A percentile compares a stretch with the other conserved stretches of the same genome.
These are phyloP conservation scores for Menura novaehollandiae DNA, from an alignment of 2,113 vertebrate genomes.

Conservation along the genomic window DNA sequence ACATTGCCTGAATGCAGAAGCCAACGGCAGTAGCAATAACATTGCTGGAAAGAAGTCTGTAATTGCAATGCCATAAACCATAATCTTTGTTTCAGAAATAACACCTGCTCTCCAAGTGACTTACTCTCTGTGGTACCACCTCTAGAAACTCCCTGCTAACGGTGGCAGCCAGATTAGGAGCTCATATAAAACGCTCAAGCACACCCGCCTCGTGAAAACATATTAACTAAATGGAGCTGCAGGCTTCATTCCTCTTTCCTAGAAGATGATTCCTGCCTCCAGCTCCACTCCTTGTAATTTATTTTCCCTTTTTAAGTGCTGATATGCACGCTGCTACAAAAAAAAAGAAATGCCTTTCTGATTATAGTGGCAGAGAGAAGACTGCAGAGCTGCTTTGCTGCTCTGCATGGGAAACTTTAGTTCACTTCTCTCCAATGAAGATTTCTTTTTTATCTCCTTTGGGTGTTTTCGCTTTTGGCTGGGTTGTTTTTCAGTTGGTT, in stretches of 20 bases:
- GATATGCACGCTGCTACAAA: constrained; percentile 25
- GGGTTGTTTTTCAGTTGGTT: not conserved
- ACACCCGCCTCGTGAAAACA: not conserved
- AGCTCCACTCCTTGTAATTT: constrained; percentile 43
- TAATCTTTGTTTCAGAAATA: constrained; percentile 58
- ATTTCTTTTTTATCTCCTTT: constrained; percentile 19
- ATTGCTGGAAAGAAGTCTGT: not conserved
- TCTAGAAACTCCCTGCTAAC: not conserved
- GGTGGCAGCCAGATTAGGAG: not conserved
- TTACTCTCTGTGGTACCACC: not conserved
- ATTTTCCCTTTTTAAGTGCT: constrained; percentile 52
- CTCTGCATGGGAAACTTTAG: not conserved
- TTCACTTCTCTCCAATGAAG: not conserved
- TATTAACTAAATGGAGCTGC: constrained; percentile 43
- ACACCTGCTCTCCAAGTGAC: constrained; percentile 46
- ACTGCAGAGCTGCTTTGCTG: not conserved
- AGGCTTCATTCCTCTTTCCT: constrained; percentile 33
- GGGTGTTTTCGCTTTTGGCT: not conserved
- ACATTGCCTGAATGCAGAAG: constrained; percentile 12
- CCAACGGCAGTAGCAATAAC: constrained; percentile 14
- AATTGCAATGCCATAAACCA: constrained; percentile 35
- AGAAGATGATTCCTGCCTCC: constrained; percentile 32
- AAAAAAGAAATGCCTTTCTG: constrained; percentile 43
- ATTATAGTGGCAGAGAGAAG: not conserved
- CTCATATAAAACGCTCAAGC: not conserved